A percentile compares a stretch with the other conserved stretches of the same genome.
These are phyloP conservation scores for Drosophila ambigua DNA, from an alignment of 1,140 invertebrate species.

Conservation along the genomic window DNA sequence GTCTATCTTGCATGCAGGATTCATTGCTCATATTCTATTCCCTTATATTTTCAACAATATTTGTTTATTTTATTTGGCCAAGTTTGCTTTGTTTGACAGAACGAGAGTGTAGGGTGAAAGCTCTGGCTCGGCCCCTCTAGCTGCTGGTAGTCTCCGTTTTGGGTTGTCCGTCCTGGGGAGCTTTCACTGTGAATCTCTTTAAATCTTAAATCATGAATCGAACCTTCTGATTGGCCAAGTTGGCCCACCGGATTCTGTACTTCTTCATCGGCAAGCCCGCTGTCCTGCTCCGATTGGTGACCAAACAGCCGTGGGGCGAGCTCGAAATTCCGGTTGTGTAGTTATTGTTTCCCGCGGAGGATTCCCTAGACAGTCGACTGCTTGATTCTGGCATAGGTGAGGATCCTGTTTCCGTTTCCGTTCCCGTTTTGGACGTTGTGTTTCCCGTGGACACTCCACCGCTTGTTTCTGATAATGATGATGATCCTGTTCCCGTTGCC, in stretches of 20 bases:
- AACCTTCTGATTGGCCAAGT: background rate
- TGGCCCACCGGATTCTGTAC: conserved; percentile 28
- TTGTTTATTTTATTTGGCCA: background rate
- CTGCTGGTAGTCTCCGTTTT: background rate
- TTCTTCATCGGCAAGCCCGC: background rate
- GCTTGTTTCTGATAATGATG: background rate
- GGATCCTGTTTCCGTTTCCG: background rate
- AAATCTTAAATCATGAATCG: background rate
- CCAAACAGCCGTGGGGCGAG: background rate
- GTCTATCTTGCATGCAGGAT: conserved; percentile 50
- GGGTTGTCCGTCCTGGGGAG: background rate
- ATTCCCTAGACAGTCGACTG: too few relatives aligned
- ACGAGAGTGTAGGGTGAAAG: background rate
- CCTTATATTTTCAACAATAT: background rate
- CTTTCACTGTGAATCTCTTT: background rate
- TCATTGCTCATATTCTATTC: conserved; percentile 38
- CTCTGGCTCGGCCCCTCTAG: too few relatives aligned
- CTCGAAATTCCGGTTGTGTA: too few relatives aligned
- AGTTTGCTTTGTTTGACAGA: background rate
- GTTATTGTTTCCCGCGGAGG: too few relatives aligned
- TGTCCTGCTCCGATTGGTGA: background rate
- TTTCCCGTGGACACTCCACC: too few relatives aligned
- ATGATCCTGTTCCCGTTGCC: background rate
- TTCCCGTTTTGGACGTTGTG: too few relatives aligned
- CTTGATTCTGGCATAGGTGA: background rate